Conservation (phyloP, 2,797 vertebrate species). For the Acanthis flammea region DNA sequence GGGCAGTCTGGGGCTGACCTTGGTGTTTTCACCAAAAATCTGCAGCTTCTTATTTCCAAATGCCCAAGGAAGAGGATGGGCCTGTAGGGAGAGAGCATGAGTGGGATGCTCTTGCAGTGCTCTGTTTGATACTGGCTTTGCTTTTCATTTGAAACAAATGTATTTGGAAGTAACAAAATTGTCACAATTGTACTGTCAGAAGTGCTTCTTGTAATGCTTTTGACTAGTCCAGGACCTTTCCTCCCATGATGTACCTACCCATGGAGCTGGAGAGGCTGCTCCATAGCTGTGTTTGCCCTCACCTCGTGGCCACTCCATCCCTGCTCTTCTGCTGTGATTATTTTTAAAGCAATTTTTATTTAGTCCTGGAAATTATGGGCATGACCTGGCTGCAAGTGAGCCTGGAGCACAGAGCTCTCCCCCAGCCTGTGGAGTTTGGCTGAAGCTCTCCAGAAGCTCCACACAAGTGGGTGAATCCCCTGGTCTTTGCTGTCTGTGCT, state of each 20-base stretch:
- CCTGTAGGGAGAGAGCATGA: not conserved
- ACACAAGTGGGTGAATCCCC: not conserved
- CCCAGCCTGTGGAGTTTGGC: not conserved
- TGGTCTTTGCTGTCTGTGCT: not conserved
- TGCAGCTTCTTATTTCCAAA: not conserved
- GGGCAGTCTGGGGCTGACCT: not conserved
- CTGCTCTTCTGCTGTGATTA: not conserved
- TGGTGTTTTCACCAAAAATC: not conserved
- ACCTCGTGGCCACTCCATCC: fast-evolving
- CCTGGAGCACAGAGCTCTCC: not conserved
- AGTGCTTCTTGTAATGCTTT: not conserved
- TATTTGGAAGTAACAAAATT: not conserved
- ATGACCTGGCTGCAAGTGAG: not conserved
- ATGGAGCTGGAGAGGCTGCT: not conserved
- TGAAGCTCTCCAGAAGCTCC: not conserved
- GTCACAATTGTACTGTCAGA: not conserved
- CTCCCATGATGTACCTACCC: fast-evolving
- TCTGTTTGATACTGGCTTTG: not conserved
- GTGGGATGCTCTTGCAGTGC: not conserved
- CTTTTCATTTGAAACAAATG: not conserved
- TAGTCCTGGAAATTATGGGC: not conserved
- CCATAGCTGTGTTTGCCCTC: not conserved
- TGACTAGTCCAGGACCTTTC: not conserved
- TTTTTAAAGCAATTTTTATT: not conserved
- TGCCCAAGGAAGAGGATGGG: not conserved